Base-by-base conservation (phyloP, 2,888 invertebrate genomes). In the Torymus aiolomorphi region DNA sequence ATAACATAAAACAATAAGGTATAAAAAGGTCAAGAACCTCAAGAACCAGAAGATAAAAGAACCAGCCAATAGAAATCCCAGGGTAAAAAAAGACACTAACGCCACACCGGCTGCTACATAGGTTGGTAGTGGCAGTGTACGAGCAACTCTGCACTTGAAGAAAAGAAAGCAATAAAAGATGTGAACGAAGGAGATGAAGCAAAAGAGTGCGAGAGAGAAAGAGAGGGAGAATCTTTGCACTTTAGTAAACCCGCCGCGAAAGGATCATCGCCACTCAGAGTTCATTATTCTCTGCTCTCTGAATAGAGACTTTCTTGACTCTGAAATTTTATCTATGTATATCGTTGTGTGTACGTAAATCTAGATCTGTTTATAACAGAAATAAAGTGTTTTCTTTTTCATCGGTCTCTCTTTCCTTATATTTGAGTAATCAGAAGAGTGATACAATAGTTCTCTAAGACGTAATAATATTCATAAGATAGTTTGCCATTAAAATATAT, bases 281-380 rank as follows among this genome's bases (percentile, higher is more conserved):
- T 87, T 88, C 87, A 85, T 88, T 88, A 86, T 87, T 87, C 86
- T 84, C 84, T 83, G 77, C 83, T 78, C 59, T 51, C 84, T 84
- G 81, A 78, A 81, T 81, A 83, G 82, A 24, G 24, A 24, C 3
- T 3, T 24, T 72, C 83, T 84, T 83, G 84, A 85, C 84, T 85
- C 24, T 24, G 84, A 85, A 87, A 85, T 76, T 77, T 82, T 51
- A 63, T 42, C 61, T 59, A 65, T 66, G 24, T 3, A 24, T 24
- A 24, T 24, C 24, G 24, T 24, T 24, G 24, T 3, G 3, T 24
- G 24, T 24, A 24, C 24, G 24, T 24, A 24, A 24, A 24, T 24
- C 24, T 24, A 24, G 24, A 24, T 24, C 3, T 24, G 2, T 24
- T 24, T 3, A 24, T 24, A 24, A 24, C 24, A 24, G 24, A 2